Evolutionary conservation across 2,888 invertebrate species (phyloP).

Genomic region (Tinea trinotella): DNA sequence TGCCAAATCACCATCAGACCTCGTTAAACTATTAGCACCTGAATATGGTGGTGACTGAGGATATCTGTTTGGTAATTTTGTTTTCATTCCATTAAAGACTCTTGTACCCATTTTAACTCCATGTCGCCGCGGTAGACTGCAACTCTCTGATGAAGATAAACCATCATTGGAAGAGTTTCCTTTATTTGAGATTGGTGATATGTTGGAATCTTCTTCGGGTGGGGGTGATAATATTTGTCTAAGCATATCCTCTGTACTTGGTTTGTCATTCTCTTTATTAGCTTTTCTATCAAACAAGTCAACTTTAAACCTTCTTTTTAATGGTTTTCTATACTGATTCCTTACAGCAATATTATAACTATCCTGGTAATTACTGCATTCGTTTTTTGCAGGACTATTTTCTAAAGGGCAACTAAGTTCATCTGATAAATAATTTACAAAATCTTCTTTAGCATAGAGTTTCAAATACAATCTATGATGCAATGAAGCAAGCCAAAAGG

Average conservation of each 20-base stretch:
- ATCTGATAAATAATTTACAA: slow-evolving; percentile 75
- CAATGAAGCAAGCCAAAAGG: slow-evolving; percentile 82
- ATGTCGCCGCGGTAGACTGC: slow-evolving; percentile 69
- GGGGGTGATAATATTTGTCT: slow-evolving; percentile 52
- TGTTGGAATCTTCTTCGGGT: slow-evolving; percentile 38
- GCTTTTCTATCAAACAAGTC: slow-evolving; percentile 65
- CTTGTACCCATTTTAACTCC: slow-evolving; percentile 84
- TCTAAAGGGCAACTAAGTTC: slow-evolving; percentile 72
- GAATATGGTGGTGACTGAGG: slow-evolving; percentile 36
- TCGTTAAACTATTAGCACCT: slow-evolving; percentile 32
- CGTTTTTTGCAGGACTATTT: slow-evolving; percentile 28
- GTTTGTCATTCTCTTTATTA: slow-evolving; percentile 79
- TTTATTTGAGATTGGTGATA: slow-evolving; percentile 31
- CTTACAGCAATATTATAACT: slow-evolving; percentile 66
- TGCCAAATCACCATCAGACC: slow-evolving; percentile 50
- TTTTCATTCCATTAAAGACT: slow-evolving; percentile 70
- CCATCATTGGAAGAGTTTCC: slow-evolving; percentile 58
- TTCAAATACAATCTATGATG: slow-evolving; percentile 84
- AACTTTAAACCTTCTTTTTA: slow-evolving; percentile 67
- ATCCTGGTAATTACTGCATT: slow-evolving; percentile 64
- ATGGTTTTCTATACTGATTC: slow-evolving; percentile 55
- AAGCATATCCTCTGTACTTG: slow-evolving; percentile 59
- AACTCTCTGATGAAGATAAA: slow-evolving; percentile 62
- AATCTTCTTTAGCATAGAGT: slow-evolving; percentile 79
- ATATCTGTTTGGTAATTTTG: slow-evolving; percentile 38